phyloP scores from a whole-genome alignment of 2,113 vertebrate genomes.

The Sander vitreus region DNA sequence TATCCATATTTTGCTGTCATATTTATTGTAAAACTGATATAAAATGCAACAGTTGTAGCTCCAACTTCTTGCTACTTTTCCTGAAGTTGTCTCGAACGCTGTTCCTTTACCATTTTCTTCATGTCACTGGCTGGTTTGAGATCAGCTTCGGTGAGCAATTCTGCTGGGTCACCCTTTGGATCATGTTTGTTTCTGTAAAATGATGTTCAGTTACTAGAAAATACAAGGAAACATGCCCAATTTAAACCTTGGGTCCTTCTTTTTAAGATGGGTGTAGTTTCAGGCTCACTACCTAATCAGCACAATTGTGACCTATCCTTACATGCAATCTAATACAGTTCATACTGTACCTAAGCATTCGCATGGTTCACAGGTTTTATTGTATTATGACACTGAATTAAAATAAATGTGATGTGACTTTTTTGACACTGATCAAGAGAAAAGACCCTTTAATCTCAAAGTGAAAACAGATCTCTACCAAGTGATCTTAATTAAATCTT shows the following conservation, averaged over 20 bases:
- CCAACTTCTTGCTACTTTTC: background rate
- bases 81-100: background rate
- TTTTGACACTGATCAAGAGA: too few relatives aligned
- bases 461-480: too few relatives aligned
- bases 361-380: too few relatives aligned
- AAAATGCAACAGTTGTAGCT: too few relatives aligned
- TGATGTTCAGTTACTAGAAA: background rate
- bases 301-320: background rate
- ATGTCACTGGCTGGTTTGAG: background rate
- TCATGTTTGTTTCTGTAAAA: background rate
- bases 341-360: background rate
- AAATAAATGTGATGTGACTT: too few relatives aligned
- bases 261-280: background rate
- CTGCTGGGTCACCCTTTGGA: background rate
- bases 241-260: too few relatives aligned
- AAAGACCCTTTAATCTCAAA: too few relatives aligned
- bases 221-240: background rate
- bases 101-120: constrained; percentile 21
- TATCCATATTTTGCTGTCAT: background rate
- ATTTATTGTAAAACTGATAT: background rate
- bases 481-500: too few relatives aligned
- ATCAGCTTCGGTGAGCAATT: constrained; percentile 2
- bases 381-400: too few relatives aligned
- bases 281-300: background rate
- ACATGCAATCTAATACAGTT: too few relatives aligned